Evolutionary conservation across 2,113 vertebrate species (phyloP).

Genomic region (Entelurus aequoreus): DNA sequence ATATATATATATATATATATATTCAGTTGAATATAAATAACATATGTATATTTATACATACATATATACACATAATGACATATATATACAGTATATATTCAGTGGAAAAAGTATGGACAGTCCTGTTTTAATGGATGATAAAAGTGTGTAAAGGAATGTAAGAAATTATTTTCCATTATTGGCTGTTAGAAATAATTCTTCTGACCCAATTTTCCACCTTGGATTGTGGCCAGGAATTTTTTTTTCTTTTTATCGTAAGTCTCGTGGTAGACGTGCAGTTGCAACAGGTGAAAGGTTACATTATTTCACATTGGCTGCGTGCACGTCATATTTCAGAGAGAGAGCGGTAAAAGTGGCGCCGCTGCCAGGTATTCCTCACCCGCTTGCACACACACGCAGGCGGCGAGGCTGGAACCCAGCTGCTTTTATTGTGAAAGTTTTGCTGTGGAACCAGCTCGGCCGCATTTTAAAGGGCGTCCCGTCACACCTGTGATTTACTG

Average conservation of each 20-base stretch:
- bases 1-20: no score
- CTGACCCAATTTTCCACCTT: not conserved
- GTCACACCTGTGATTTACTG: not conserved
- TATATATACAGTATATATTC: no score
- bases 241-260: not conserved
- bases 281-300: no score
- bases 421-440: slow-evolving; percentile 7
- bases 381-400: slow-evolving; percentile 7
- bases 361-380: slow-evolving; percentile 11
- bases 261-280: not conserved
- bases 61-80: no score
- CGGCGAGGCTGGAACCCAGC: not conserved
- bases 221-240: not conserved
- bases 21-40: slow-evolving; percentile 59
- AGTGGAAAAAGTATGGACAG: not conserved
- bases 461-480: slow-evolving; percentile 36
- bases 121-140: not conserved
- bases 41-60: no score
- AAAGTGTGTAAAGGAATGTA: slow-evolving; percentile 8
- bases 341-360: not conserved
- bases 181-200: not conserved
- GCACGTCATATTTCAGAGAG: slow-evolving; percentile 7
- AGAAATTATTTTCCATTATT: slow-evolving; percentile 3
- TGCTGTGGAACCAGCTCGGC: slow-evolving; percentile 32
- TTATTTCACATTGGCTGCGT: not conserved